Evolutionary conservation across 1,140 invertebrate species (phyloP).

Genomic region (Magallana ariakensis): DNA sequence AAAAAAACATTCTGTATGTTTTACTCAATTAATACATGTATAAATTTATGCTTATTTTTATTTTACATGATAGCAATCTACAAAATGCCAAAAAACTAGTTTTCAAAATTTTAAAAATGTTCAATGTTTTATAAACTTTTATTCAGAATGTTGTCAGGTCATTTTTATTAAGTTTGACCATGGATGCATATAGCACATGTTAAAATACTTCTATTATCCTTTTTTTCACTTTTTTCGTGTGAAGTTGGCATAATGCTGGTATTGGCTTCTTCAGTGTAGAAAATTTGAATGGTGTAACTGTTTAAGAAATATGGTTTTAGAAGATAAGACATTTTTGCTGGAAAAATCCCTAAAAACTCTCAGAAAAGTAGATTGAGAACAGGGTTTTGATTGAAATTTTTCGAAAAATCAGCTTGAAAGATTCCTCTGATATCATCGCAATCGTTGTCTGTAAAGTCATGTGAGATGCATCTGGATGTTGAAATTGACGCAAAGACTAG

Average conservation of each 20-base stretch:
- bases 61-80: neutral
- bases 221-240: neutral
- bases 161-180: neutral
- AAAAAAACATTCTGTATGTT: constrained; percentile 10
- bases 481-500: neutral
- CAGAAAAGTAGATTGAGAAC: neutral
- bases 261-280: neutral
- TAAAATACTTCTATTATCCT: neutral
- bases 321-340: constrained; percentile 20
- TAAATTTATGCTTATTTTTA: neutral
- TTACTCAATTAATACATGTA: neutral
- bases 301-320: neutral
- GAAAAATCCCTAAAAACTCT: neutral
- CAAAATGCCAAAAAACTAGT: neutral
- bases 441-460: neutral
- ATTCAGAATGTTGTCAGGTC: neutral
- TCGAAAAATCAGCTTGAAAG: neutral
- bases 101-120: neutral
- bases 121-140: neutral
- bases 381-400: neutral
- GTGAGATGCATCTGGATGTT: neutral
- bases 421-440: neutral
- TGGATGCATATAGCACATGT: neutral
- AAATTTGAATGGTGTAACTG: constrained; percentile 20
- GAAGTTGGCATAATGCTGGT: neutral